These are phyloP conservation scores for Diarsia rubi DNA, from an alignment of 2,888 invertebrate species.

Conservation along the genomic window DNA sequence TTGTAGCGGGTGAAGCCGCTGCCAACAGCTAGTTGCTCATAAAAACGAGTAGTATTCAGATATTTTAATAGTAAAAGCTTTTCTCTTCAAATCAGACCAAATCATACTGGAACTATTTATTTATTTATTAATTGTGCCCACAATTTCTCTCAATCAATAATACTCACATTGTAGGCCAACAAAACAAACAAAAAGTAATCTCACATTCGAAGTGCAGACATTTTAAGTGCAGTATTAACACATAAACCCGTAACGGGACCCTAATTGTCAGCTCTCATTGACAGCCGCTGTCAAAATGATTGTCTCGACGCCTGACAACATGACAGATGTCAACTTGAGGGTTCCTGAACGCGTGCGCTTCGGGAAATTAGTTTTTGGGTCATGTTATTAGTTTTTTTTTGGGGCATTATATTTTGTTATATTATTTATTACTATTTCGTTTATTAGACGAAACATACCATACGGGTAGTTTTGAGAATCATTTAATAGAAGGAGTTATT, in stretches of 20 bases:
- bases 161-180: constrained; percentile 20
- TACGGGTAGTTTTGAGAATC: too few species aligned
- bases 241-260: constrained; percentile 60
- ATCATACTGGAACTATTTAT: not conserved
- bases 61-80: not conserved
- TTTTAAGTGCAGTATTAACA: constrained; percentile 62
- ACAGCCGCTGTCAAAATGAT: constrained; percentile 77
- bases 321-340: constrained; percentile 80
- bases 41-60: too few species aligned
- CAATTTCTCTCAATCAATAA: constrained; percentile 9
- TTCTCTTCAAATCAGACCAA: not conserved
- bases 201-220: constrained; percentile 34
- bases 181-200: constrained; percentile 52
- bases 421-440: too few species aligned
- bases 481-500: too few species aligned
- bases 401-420: too few species aligned
- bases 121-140: not conserved
- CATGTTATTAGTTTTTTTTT: constrained; percentile 20
- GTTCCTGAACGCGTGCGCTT: constrained; percentile 58
- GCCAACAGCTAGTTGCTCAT: too few species aligned
- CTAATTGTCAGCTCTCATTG: constrained; percentile 73
- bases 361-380: constrained; percentile 47
- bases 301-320: constrained; percentile 74
- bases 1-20: too few species aligned
- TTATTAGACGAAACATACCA: too few species aligned